phyloP scores from a whole-genome alignment of 2,113 vertebrate species.

The Gymnorhina tibicen region DNA sequence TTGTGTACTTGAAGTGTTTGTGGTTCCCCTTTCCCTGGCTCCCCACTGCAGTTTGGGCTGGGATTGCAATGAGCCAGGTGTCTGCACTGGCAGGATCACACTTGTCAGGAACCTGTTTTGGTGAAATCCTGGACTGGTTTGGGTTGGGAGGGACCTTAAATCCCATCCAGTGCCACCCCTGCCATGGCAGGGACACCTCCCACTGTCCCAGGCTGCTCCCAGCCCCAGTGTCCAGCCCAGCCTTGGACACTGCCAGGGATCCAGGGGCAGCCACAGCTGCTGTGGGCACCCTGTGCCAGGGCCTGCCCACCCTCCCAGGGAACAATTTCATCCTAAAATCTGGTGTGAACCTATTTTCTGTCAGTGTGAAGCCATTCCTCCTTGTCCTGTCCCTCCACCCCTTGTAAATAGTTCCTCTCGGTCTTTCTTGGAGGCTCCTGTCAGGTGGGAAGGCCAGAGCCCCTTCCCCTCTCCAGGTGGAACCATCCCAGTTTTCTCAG shows the following conservation, averaged over 20 bases:
- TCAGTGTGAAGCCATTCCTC: neutral
- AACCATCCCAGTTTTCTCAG: neutral
- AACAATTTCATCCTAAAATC: neutral
- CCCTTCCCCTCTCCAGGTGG: neutral
- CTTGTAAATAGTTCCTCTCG: no score
- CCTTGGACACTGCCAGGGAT: neutral
- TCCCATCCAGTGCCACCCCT: rapidly evolving
- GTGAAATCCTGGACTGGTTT: no score
- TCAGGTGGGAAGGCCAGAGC: no score
- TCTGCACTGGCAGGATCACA: neutral
- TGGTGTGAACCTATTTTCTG: neutral
- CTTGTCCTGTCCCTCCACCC: neutral
- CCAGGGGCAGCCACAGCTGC: neutral
- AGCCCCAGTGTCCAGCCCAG: neutral
- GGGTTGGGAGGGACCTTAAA: neutral
- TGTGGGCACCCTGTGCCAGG: neutral
- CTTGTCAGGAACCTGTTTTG: neutral
- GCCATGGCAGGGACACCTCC: neutral
- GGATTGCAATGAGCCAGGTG: neutral
- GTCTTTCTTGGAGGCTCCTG: no score
- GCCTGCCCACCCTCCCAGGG: neutral
- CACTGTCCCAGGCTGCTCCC: neutral
- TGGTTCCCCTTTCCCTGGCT: neutral
- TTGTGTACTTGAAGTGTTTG: neutral
- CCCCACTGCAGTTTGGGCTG: neutral